phyloP scores from a whole-genome alignment of 2,888 invertebrate genomes.

The Rotaria sp. region DNA sequence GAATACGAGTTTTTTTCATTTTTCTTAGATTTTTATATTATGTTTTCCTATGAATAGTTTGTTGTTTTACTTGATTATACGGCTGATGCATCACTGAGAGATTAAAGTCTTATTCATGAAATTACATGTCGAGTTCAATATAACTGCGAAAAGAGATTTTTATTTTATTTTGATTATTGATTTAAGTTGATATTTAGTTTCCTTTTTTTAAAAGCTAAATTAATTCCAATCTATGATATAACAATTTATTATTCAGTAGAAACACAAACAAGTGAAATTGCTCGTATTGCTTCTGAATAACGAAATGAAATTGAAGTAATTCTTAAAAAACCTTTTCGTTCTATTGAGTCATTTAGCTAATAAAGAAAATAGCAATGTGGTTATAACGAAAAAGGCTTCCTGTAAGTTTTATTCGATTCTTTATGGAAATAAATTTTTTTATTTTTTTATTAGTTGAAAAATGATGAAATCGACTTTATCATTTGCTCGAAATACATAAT shows the following conservation, averaged over 20 bases:
- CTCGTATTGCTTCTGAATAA: conserved; percentile 15
- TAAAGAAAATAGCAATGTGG: neutral
- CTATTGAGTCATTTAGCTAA: neutral
- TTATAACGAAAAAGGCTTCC: neutral
- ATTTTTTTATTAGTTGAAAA: neutral
- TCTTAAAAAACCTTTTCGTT: conserved; percentile 35
- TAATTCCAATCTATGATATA: conserved; percentile 39
- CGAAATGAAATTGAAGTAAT: conserved; percentile 30
- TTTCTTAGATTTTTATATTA: no score
- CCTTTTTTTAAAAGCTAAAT: conserved; percentile 30
- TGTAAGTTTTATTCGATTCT: neutral
- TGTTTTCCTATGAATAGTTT: neutral
- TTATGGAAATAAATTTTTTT: no score
- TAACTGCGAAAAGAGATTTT: conserved; percentile 77
- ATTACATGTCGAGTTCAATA: conserved; percentile 88
- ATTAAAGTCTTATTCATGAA: conserved; percentile 89
- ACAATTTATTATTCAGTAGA: conserved; percentile 34
- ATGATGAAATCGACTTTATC: conserved; percentile 19
- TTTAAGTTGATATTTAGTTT: neutral
- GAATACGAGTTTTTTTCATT: neutral
- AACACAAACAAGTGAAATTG: conserved; percentile 31
- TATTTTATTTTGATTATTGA: neutral
- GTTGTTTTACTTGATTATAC: conserved; percentile 79
- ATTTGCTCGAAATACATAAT: neutral
- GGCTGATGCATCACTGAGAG: conserved; percentile 78